Evolutionary conservation across 2,888 invertebrate genomes (phyloP).

Genomic region (Drosophila meridiana): DNA sequence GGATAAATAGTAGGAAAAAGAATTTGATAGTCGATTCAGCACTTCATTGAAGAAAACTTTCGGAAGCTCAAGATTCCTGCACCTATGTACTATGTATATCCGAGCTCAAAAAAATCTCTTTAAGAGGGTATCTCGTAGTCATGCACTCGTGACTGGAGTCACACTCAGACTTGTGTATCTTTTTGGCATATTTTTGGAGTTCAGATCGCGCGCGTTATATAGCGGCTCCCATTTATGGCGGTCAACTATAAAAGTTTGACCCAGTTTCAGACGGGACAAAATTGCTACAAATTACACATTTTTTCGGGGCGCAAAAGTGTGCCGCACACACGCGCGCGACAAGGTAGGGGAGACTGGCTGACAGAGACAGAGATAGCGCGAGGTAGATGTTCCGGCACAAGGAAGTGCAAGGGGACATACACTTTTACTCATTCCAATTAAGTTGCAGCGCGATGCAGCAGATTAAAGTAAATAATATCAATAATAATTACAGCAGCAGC

Average conservation of each 20-base stretch:
- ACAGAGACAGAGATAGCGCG: constrained; percentile 4
- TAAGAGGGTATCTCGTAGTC: neutral
- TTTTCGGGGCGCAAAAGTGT: constrained; percentile 76
- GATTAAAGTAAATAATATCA: constrained; percentile 80
- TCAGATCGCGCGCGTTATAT: constrained; percentile 43
- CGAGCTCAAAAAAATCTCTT: too few relatives aligned
- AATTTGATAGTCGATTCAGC: too few relatives aligned
- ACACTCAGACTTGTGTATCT: neutral
- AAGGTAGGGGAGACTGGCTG: neutral
- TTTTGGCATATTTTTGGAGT: constrained; percentile 6
- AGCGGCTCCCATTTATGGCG: constrained; percentile 60
- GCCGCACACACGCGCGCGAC: constrained; percentile 68
- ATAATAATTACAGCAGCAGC: constrained; percentile 56
- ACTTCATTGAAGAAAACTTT: too few relatives aligned
- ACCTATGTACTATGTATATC: too few relatives aligned
- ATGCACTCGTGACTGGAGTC: neutral
- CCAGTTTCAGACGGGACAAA: constrained; percentile 65
- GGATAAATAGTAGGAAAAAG: too few relatives aligned
- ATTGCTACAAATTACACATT: constrained; percentile 80
- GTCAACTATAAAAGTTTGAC: constrained; percentile 76
- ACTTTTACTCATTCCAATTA: constrained; percentile 74
- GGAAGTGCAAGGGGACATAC: constrained; percentile 7
- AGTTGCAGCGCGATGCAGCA: constrained; percentile 72
- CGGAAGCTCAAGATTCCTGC: too few relatives aligned
- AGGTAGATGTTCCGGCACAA: neutral